These are phyloP conservation scores for Vidua chalybeata DNA, from an alignment of 2,113 vertebrate species.

Conservation along the genomic window DNA sequence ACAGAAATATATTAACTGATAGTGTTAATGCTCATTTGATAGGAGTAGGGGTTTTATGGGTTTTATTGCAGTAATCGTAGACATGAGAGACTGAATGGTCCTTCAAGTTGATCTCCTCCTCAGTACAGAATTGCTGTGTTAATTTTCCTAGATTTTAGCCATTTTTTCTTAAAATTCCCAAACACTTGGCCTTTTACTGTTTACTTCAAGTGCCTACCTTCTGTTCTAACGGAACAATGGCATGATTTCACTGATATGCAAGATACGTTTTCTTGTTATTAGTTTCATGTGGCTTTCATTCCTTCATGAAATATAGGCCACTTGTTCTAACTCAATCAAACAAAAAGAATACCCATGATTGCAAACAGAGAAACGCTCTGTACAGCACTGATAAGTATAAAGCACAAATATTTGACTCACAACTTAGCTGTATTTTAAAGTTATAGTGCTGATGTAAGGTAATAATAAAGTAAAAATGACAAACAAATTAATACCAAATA, in stretches of 20 bases:
- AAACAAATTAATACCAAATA: neutral
- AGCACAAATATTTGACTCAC: neutral
- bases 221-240: neutral
- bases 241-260: neutral
- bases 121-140: neutral
- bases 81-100: neutral
- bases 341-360: neutral
- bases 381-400: neutral
- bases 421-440: neutral
- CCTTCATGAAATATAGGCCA: neutral
- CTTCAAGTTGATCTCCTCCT: neutral
- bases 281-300: conserved; percentile 23
- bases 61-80: neutral
- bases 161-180: neutral
- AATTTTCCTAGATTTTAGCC: conserved; percentile 10
- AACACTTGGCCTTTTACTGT: neutral
- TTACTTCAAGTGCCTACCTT: neutral
- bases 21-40: neutral
- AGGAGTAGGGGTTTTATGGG: neutral
- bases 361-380: neutral
- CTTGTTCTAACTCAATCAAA: conserved; percentile 14
- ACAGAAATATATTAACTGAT: neutral
- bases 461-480: neutral
- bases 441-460: neutral
- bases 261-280: neutral